Conservation (phyloP, 2,888 invertebrate genomes). For the Thymelicus sylvestris region DNA sequence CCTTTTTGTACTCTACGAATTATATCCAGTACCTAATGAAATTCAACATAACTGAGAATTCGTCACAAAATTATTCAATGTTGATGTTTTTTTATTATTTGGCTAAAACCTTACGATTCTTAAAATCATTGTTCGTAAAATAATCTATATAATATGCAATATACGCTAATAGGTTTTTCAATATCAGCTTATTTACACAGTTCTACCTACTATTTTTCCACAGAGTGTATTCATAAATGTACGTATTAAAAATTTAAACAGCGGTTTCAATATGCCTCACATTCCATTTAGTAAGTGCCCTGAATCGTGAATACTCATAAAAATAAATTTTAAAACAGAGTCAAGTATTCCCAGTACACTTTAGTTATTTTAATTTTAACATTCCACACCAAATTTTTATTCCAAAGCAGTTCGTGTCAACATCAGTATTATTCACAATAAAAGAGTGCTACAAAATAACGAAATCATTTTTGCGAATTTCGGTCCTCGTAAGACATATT, state of each 20-base stretch:
- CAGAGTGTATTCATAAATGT: too few relatives aligned
- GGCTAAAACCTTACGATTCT: too few relatives aligned
- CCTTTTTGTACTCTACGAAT: too few relatives aligned
- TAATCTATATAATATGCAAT: too few relatives aligned
- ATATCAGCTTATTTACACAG: too few relatives aligned
- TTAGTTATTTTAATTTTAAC: constrained; percentile 3
- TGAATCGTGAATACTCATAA: not conserved
- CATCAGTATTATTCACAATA: not conserved
- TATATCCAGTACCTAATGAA: too few relatives aligned
- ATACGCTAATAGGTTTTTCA: too few relatives aligned
- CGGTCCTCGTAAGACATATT: not conserved
- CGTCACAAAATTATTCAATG: too few relatives aligned
- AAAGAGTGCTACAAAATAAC: not conserved
- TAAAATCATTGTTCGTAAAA: too few relatives aligned
- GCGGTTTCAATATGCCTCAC: not conserved
- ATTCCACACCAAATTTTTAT: not conserved
- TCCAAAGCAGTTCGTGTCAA: not conserved
- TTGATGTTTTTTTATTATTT: too few relatives aligned
- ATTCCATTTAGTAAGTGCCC: not conserved
- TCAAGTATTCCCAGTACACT: constrained; percentile 5
- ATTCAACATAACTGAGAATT: too few relatives aligned
- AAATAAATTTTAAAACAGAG: constrained; percentile 2
- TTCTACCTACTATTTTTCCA: too few relatives aligned
- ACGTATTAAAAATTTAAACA: not conserved
- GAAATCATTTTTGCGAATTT: not conserved